These are phyloP conservation scores for Clistopyga incitator DNA, from an alignment of 2,888 invertebrate species.

Conservation along the genomic window DNA sequence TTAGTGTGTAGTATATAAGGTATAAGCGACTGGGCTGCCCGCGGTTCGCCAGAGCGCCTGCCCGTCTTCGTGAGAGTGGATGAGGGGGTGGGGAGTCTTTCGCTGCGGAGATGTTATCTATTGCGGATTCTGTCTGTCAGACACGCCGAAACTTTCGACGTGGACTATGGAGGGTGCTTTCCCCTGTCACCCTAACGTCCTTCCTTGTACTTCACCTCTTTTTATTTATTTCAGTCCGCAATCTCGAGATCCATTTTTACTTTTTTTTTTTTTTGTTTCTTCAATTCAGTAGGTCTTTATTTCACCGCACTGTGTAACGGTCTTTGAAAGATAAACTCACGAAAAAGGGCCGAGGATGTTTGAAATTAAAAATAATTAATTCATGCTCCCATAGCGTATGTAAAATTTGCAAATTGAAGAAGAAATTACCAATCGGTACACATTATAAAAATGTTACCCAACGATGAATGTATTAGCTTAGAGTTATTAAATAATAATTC, in stretches of 20 bases:
- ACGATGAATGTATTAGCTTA: too few relatives aligned
- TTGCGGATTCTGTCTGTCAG: slow-evolving; percentile 80
- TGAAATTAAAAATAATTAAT: background rate
- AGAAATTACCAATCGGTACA: background rate
- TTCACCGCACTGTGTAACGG: background rate
- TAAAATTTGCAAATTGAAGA: background rate
- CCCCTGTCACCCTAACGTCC: background rate
- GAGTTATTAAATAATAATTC: too few relatives aligned
- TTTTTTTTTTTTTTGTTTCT: too few relatives aligned
- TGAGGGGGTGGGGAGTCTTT: slow-evolving; percentile 72
- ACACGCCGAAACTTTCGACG: slow-evolving; percentile 70
- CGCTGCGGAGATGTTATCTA: slow-evolving; percentile 79
- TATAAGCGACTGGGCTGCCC: background rate
- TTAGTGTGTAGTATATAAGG: background rate
- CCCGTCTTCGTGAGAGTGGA: slow-evolving; percentile 12
- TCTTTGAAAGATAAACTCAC: too few relatives aligned
- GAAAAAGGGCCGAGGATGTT: background rate
- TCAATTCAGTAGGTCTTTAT: background rate
- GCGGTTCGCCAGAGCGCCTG: slow-evolving; percentile 2
- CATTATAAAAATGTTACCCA: too few relatives aligned
- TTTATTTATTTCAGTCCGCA: background rate
- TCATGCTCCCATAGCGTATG: background rate
- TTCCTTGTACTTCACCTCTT: background rate
- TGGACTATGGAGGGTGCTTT: slow-evolving; percentile 43
- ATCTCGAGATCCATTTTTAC: background rate